Evolutionary conservation across 2,797 vertebrate species (phyloP).

Genomic region (Hephaestus fuliginosus): DNA sequence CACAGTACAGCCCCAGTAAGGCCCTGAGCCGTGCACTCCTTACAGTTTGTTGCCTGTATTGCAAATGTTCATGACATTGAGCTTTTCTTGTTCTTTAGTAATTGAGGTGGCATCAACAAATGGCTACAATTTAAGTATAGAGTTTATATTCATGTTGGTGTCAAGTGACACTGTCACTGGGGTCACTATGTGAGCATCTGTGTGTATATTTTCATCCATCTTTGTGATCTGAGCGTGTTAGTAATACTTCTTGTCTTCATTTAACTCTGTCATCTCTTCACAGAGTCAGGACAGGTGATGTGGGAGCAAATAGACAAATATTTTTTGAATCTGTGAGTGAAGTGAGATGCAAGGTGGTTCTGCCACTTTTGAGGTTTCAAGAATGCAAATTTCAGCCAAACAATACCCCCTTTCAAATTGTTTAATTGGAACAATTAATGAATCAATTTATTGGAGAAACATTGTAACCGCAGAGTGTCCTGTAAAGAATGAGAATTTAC

Average conservation of each 20-base stretch:
- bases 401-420: not conserved
- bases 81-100: not conserved
- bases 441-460: not conserved
- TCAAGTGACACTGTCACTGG: constrained; percentile 2
- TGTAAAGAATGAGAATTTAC: not conserved
- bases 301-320: not conserved
- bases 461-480: not conserved
- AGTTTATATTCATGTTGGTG: not conserved
- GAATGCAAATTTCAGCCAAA: constrained; percentile 6
- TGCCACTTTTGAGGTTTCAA: too few relatives aligned
- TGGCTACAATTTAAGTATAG: too few relatives aligned
- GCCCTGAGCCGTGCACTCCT: not conserved
- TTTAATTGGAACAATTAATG: not conserved
- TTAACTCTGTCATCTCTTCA: constrained; percentile 19
- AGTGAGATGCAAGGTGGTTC: not conserved
- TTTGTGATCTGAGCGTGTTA: constrained; percentile 37
- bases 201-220: constrained; percentile 33
- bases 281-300: too few relatives aligned
- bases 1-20: not conserved
- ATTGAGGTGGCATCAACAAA: not conserved
- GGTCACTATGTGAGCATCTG: not conserved
- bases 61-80: too few relatives aligned
- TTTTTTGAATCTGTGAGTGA: constrained; percentile 14
- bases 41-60: too few relatives aligned
- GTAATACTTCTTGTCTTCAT: constrained; percentile 47